Evolutionary conservation across 2,888 invertebrate genomes (phyloP).

Genomic region (Aricia artaxerxes): DNA sequence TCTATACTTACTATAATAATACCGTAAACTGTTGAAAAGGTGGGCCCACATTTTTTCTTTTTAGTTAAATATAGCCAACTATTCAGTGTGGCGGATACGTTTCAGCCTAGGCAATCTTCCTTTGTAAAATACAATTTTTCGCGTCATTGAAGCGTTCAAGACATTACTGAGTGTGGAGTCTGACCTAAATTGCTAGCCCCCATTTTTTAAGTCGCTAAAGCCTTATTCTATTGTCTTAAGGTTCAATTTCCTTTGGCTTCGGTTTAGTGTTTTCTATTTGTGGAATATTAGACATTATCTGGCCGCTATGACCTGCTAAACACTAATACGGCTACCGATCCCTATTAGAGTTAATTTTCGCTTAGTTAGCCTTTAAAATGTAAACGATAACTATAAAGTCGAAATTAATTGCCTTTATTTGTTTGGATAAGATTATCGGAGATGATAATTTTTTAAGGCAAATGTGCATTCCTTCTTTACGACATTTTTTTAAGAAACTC

Average conservation of each 20-base stretch:
- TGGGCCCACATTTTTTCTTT: background rate
- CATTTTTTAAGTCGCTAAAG: conserved; percentile 44
- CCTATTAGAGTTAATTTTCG: conserved; percentile 59
- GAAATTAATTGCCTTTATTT: background rate
- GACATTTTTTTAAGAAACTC: too few relatives aligned
- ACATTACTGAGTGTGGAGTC: conserved; percentile 63
- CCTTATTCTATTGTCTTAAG: conserved; percentile 38
- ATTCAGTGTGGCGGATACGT: conserved; percentile 41
- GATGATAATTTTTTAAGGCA: background rate
- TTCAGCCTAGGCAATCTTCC: conserved; percentile 52
- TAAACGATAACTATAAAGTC: background rate
- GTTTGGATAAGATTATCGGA: background rate
- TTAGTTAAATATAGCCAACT: background rate
- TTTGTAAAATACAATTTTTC: conserved; percentile 75
- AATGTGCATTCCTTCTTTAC: too few relatives aligned
- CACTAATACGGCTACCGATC: conserved; percentile 58
- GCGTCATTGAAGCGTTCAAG: conserved; percentile 72
- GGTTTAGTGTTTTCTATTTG: conserved; percentile 42
- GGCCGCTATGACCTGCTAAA: conserved; percentile 60
- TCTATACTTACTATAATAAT: too few relatives aligned
- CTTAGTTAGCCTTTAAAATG: conserved; percentile 48
- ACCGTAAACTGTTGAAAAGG: background rate
- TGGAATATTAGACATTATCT: conserved; percentile 60
- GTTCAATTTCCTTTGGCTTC: conserved; percentile 44
- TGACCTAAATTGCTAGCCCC: conserved; percentile 59